Base-by-base conservation (phyloP, 2,888 invertebrate genomes). In the Cephus runcator region DNA sequence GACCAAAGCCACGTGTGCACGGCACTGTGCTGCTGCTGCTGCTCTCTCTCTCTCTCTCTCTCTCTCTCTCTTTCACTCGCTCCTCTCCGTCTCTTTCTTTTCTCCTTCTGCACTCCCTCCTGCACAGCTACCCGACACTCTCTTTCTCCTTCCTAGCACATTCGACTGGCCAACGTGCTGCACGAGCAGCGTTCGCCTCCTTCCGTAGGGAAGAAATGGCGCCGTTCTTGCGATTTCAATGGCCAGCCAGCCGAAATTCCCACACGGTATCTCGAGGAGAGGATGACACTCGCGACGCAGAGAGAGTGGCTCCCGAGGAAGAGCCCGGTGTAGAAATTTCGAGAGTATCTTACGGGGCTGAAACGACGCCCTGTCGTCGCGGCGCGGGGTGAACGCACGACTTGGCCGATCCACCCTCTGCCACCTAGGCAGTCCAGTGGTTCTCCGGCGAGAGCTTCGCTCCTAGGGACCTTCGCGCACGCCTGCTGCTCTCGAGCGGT, bases 381-480 rank as follows among this genome's bases (percentile, higher is more conserved):
- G 88, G 87, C 87, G 88, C 89, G 89, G 90, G 90, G 90, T 90
- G 90, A 90, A 90, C 89, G 90, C 90, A 90, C 90, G 90, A 88
- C 90, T 90, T 88, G 88, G 89, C 88, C 76, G 73, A 33, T 35
- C 71, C 35, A 71, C 35, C 76, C 34, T 69, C 76, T 69, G 73
- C 35, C 35, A 69, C 73, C 71, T 36, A 74, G 74, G 36, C 34
- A 36, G n/a, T 12, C 31, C 74, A 34, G 74, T 35, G 74, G 36
- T 74, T 35, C 74, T 34, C 71, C 71, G 71, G 12, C 15, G 71
- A 2, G 6, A 30, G 71, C 33, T 34, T 35, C 74, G 35, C 74
- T 31, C 11, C 31, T n/a, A 34, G 30, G 35, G 74, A 35, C 12
- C 34, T 34, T 30, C 74, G 74, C 74, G 74, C 74, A 71, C 71